phyloP scores from a whole-genome alignment of 2,797 vertebrate genomes.

The Cuniculus paca region DNA sequence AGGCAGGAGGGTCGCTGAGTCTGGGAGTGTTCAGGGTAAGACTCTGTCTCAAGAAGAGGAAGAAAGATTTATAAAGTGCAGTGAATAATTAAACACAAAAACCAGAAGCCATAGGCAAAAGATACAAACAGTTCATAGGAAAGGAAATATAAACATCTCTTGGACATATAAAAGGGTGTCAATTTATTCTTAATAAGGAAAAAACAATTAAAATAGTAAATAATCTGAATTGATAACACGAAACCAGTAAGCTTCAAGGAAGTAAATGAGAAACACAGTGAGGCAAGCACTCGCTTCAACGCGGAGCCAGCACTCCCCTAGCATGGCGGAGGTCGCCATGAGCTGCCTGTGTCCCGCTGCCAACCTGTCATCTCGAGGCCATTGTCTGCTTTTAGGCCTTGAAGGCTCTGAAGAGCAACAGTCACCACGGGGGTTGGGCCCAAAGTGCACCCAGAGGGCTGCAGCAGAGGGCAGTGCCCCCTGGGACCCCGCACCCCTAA shows the following conservation, averaged over 20 bases:
- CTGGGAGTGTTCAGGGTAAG: not conserved
- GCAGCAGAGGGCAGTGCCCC: not conserved
- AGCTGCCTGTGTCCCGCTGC: not conserved
- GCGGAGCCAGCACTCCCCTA: not conserved
- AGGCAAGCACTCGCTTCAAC: not conserved
- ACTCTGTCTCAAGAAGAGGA: not conserved
- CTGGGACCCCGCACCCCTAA: not conserved
- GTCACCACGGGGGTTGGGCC: not conserved
- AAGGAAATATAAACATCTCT: not conserved
- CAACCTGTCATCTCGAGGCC: not conserved
- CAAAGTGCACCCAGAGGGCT: too few relatives aligned
- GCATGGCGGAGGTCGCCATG: not conserved
- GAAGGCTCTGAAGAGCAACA: not conserved
- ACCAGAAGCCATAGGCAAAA: not conserved
- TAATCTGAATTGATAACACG: not conserved
- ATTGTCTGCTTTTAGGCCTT: not conserved
- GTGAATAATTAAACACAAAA: not conserved
- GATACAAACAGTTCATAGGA: not conserved
- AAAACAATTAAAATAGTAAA: slow-evolving; percentile 24
- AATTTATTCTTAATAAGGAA: not conserved
- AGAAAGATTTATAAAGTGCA: not conserved
- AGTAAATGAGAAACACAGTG: not conserved
- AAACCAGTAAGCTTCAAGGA: not conserved
- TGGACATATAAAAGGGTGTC: not conserved
- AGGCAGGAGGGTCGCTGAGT: not conserved